Percentiles rank a stretch among this genome's conserved stretches.
Conservation (phyloP, 2,797 vertebrate genomes). For the Myotis findleyi region DNA sequence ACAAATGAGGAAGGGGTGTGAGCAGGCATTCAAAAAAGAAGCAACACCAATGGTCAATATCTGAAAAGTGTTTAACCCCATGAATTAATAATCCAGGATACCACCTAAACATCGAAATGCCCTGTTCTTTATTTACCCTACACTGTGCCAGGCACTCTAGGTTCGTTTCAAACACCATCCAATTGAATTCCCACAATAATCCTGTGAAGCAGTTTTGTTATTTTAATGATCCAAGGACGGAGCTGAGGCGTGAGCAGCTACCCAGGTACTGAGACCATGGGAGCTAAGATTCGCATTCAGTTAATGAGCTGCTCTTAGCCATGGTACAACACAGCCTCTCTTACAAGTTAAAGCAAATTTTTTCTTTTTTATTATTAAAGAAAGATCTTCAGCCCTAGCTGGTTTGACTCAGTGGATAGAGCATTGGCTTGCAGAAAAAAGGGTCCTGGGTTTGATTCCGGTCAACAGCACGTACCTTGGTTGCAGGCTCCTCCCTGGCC, state of each 20-base stretch:
- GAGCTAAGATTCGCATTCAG: neutral
- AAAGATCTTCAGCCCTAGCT: neutral
- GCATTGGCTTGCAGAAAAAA: no score
- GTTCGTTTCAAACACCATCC: neutral
- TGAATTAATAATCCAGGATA: neutral
- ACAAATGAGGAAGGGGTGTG: neutral
- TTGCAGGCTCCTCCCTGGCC: no score
- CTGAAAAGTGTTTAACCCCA: neutral
- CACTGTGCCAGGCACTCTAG: neutral
- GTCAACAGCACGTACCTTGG: no score
- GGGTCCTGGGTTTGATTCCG: no score
- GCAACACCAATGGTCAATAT: neutral
- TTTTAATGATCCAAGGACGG: neutral
- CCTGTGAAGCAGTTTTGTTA: neutral
- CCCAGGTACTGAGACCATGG: neutral
- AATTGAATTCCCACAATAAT: neutral
- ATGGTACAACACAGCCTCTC: neutral
- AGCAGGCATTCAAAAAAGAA: constrained; percentile 7
- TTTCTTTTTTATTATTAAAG: neutral
- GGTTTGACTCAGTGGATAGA: no score
- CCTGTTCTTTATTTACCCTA: neutral
- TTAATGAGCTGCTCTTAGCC: neutral
- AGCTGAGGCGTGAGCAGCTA: neutral
- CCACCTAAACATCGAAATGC: neutral
- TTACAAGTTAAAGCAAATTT: neutral